Evolutionary conservation across 2,888 invertebrate genomes (phyloP), one percentile per base, ranked within the genome.

Genomic region (Germaria angustata): DNA sequence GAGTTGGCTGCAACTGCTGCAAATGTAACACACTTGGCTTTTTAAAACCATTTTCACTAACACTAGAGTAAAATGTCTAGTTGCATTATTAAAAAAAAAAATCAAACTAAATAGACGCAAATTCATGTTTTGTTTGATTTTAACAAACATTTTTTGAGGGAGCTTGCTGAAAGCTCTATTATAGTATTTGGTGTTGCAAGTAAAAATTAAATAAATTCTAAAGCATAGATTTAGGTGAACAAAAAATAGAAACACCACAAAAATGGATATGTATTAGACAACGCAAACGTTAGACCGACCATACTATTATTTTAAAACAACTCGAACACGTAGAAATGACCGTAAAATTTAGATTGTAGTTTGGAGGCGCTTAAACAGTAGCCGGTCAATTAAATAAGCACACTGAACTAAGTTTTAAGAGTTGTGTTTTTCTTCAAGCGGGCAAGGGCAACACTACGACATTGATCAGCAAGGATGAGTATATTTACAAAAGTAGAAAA

Each of bases 1-100:
- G 13, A 34, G n/a, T 51, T 34, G 24, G 13, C 17, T 41, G n/a
- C 44, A 63, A 63, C 15, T 7, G 15, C 2, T 5, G 13, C 41
- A 73, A 41, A 73, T 22, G 39, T 20, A 63, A 55, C 44, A 75
- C 44, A 75, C 44, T 75, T 66, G 44, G 8, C 44, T 65, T 65
- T 44, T 24, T 0, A 34, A 32, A 32, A 8, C 8, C 34, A 44
- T 17, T 44, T 17, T n/a, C 24, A 20, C 9, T 24, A 34, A 53
- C 17, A 53, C 68, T 39, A 15, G 28, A 44, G 17, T 32, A n/a
- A 66, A 36, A 65, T 55, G 32, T 57, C 39, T 61, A 15, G 24
- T 11, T 36, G 44, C 13, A n/a, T 28, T 28, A 28, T 28, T 17
- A 24, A 46, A 24, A 55, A 75, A 24, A 46, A 24, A 55, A 75